Evolutionary conservation across 1,140 invertebrate genomes (phyloP), one percentile per base, ranked within the genome.

Genomic region (Zaprionus lachaisei): DNA sequence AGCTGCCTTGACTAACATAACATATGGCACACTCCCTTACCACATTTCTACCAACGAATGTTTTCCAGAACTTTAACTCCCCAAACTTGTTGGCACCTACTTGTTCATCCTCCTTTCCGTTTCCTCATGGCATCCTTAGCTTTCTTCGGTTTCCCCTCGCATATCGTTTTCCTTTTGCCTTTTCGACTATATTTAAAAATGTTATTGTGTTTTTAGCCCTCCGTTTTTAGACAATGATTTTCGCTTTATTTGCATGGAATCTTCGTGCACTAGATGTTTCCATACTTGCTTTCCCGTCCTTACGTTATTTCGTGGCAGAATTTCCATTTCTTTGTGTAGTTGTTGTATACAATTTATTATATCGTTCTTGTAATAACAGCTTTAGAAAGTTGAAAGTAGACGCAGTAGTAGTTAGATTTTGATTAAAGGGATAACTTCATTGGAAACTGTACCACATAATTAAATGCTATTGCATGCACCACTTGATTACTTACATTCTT

Each of bases 181-280:
- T 87, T 80, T 87, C 77, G 77, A 80, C 83, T 83, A 79, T 80
- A 83, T 81, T 83, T 83, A 72, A 69, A 83, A 87, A 89, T 77
- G 77, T 69, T 63, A 11, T 47, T 61, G 11, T 34, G 17, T 73
- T 38, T 22, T 72, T 26, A 89, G 84, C 83, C 89, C 89, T 80
- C 72, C 74, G 76, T 83, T 84, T 77, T 72, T 78, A 81, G 84
- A 87, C 81, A 89, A 87, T 87, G 84, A 89, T 87, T 87, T 89
- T 87, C 73, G 74, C 72, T 89, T 89, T 87, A 87, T 87, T 89
- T 87, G 80, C 80, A 81, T 87, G 70, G 55, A 20, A 54, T 72
- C 76, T 78, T 58, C 55, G 24, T 26, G 24, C 24, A 26, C 26
- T 28, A 28, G 5, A 28, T 7, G 5, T 28, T 28, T 1, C 26